A percentile compares a stretch with the other conserved stretches of the same genome.
phyloP scores from a whole-genome alignment of 2,797 vertebrate genomes.

The Mergus octosetaceus region DNA sequence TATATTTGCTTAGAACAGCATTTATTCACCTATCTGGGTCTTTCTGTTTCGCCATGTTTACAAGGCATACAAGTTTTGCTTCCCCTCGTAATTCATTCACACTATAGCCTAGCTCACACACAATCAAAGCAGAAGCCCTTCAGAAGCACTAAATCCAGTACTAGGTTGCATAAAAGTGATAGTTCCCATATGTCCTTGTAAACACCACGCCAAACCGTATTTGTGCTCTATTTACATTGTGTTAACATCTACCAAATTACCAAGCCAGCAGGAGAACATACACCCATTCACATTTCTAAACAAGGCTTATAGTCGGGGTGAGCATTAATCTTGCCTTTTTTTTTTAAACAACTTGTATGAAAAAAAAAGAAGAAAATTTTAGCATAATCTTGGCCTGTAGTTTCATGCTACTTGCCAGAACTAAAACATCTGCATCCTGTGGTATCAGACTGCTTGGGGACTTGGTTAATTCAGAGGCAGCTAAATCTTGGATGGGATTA shows the following conservation, averaged over 20 bases:
- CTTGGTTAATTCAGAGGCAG: slow-evolving; percentile 39
- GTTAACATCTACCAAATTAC: slow-evolving; percentile 62
- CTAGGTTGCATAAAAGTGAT: slow-evolving; percentile 44
- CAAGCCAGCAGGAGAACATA: slow-evolving; percentile 41
- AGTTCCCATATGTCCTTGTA: slow-evolving; percentile 58
- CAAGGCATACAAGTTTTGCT: slow-evolving; percentile 38
- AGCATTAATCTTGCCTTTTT: background rate
- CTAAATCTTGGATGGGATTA: slow-evolving; percentile 16
- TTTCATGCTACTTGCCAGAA: slow-evolving; percentile 49
- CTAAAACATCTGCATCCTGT: slow-evolving; percentile 68
- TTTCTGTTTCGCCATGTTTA: slow-evolving; percentile 47
- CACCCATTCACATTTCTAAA: slow-evolving; percentile 56
- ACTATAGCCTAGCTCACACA: slow-evolving; percentile 35
- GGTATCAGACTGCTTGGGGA: slow-evolving; percentile 43
- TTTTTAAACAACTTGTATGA: background rate
- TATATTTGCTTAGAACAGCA: slow-evolving; percentile 39
- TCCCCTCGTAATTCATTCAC: slow-evolving; percentile 59
- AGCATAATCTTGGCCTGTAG: slow-evolving; percentile 45
- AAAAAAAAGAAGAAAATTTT: background rate
- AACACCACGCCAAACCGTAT: slow-evolving; percentile 46
- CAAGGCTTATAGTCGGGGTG: slow-evolving; percentile 22
- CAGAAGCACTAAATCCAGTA: slow-evolving; percentile 44
- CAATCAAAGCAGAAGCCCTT: slow-evolving; percentile 61
- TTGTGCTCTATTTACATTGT: slow-evolving; percentile 67
- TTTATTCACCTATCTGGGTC: slow-evolving; percentile 48